Evolutionary conservation across 1,140 invertebrate genomes (phyloP).

Genomic region (Cherax destructor): DNA sequence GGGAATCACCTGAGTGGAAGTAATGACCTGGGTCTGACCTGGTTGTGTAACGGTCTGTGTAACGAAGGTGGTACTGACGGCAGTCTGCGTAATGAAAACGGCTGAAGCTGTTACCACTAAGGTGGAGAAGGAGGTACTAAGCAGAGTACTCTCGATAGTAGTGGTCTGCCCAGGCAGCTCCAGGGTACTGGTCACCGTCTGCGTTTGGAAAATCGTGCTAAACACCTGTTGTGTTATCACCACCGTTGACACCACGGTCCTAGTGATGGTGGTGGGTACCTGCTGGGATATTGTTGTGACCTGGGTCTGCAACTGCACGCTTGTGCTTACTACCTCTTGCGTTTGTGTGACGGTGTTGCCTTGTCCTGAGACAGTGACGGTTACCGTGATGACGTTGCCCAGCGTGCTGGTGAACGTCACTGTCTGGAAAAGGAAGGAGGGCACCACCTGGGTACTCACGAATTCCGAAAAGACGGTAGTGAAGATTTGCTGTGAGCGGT

Average conservation of each 20-base stretch:
- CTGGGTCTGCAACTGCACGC: constrained; percentile 39
- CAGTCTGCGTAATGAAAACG: constrained; percentile 20
- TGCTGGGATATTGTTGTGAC: constrained; percentile 26
- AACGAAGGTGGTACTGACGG: constrained; percentile 27
- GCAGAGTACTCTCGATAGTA: constrained; percentile 44
- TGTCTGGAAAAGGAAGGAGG: constrained; percentile 40
- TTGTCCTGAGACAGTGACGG: constrained; percentile 31
- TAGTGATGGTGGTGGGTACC: constrained; percentile 33
- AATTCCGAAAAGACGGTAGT: constrained; percentile 48
- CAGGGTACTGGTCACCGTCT: constrained; percentile 42
- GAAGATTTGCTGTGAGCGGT: constrained; percentile 27
- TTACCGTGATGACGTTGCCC: constrained; percentile 10
- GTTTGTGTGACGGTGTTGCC: constrained; percentile 46
- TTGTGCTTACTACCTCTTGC: constrained; percentile 20
- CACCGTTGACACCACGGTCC: constrained; percentile 45
- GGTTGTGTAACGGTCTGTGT: constrained; percentile 48
- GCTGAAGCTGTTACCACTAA: constrained; percentile 26
- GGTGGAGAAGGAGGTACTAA: constrained; percentile 54
- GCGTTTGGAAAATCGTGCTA: constrained; percentile 51
- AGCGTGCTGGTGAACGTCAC: constrained; percentile 22
- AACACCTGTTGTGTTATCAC: constrained; percentile 39
- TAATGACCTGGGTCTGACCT: constrained; percentile 46
- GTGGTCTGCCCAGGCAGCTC: constrained; percentile 51
- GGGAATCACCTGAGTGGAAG: constrained; percentile 48
- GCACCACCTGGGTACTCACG: constrained; percentile 33